Percentiles rank a stretch among this genome's conserved stretches.
Evolutionary conservation across 1,140 invertebrate species (phyloP).

Genomic region (Geopemphigus sp.): DNA sequence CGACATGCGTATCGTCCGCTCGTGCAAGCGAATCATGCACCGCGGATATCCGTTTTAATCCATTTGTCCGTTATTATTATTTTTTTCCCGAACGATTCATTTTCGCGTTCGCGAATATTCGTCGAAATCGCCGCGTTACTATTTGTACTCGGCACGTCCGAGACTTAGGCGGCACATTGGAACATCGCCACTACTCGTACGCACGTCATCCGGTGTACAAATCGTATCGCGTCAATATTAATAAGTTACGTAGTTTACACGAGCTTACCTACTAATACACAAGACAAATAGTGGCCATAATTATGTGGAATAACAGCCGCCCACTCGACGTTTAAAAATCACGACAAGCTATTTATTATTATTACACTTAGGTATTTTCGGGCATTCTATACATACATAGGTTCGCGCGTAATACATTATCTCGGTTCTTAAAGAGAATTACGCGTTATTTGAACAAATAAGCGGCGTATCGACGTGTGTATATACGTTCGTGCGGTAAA

Average conservation of each 20-base stretch:
- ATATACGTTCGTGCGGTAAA: too few relatives aligned
- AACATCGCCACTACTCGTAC: background rate
- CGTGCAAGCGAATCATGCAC: too few relatives aligned
- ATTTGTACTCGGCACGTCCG: background rate
- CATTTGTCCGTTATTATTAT: too few relatives aligned
- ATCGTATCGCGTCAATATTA: constrained; percentile 9
- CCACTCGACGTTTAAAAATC: constrained; percentile 17
- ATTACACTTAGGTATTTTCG: background rate
- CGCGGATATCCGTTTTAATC: too few relatives aligned
- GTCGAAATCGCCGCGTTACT: too few relatives aligned
- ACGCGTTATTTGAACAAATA: too few relatives aligned
- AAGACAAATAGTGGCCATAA: constrained; percentile 1
- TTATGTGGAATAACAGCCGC: background rate
- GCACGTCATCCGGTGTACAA: background rate
- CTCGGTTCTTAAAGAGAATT: too few relatives aligned
- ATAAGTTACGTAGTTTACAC: too few relatives aligned
- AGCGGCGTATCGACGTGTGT: background rate
- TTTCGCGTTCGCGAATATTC: too few relatives aligned
- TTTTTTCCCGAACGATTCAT: too few relatives aligned
- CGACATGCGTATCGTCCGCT: too few relatives aligned
- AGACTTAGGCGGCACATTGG: background rate
- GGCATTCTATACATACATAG: background rate
- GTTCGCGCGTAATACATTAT: too few relatives aligned
- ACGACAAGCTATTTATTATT: background rate
- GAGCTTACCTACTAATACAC: background rate